Evolutionary conservation across 2,888 invertebrate species (phyloP).

Genomic region (Phrixothrix hirtus): DNA sequence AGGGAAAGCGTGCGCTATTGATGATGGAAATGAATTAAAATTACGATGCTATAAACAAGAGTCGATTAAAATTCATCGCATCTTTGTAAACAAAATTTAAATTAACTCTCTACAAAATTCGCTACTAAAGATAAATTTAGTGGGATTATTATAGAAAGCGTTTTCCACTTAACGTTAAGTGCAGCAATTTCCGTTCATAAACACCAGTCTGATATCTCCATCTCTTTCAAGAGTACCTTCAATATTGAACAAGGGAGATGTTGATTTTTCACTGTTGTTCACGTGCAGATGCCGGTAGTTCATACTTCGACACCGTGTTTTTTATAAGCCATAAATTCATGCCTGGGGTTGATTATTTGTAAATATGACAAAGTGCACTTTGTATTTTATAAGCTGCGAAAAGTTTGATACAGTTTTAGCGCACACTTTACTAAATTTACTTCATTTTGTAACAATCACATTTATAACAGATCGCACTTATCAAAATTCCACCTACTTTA

Average conservation of each 20-base stretch:
- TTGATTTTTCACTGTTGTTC: conserved; percentile 12
- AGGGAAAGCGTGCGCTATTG: conserved; percentile 8
- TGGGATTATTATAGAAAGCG: conserved; percentile 53
- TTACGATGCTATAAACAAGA: conserved; percentile 43
- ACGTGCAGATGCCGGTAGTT: conserved; percentile 26
- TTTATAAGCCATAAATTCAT: conserved; percentile 31
- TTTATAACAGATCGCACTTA: conserved; percentile 4
- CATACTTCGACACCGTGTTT: conserved; percentile 27
- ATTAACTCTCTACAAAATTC: conserved; percentile 46
- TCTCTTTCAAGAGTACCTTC: conserved; percentile 21
- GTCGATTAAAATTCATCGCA: conserved; percentile 49
- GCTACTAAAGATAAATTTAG: conserved; percentile 53
- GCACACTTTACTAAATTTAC: conserved; percentile 16
- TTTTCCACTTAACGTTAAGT: conserved; percentile 54
- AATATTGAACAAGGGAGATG: conserved; percentile 17
- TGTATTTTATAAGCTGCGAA: conserved; percentile 31
- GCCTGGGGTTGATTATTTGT: conserved; percentile 31
- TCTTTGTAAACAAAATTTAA: conserved; percentile 50
- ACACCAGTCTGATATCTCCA: conserved; percentile 38
- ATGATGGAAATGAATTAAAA: conserved; percentile 41
- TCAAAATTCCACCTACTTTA: background rate
- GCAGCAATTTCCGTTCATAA: conserved; percentile 54
- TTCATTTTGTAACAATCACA: conserved; percentile 18
- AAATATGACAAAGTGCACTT: conserved; percentile 37
- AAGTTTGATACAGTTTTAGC: conserved; percentile 18